Conservation (phyloP, 1,140 invertebrate species). For the fruit fly (Drosophila melanogaster) region Release_6_plus_ISO1_MT NC_004354.4:9977501-9978000, state of each 20-base stretch:
- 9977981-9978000: neutral
- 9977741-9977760: no score
- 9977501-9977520: constrained; percentile 19
- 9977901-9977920: constrained; percentile 22
- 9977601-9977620: constrained; percentile 20
- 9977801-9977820: neutral
- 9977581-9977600: constrained; percentile 62
- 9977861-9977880: neutral
- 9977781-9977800: neutral
- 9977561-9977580: constrained; percentile 63
- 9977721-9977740: no score
- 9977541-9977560: constrained; percentile 43
- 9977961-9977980: constrained; percentile 16
- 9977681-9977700: no score
- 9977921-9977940: constrained; percentile 8
- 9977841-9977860: neutral
- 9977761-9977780: neutral
- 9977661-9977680: neutral
- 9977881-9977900: neutral
- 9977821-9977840: neutral
- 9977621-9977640: constrained; percentile 20
- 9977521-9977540: constrained; percentile 23
- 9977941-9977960: constrained; percentile 15
- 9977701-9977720: neutral
- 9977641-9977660: neutral